A percentile compares a stretch with the other conserved stretches of the same genome.
These are phyloP conservation scores for Paramuricea clavata DNA, from an alignment of 92 coral and sea anemone species.

Conservation along the genomic window DNA sequence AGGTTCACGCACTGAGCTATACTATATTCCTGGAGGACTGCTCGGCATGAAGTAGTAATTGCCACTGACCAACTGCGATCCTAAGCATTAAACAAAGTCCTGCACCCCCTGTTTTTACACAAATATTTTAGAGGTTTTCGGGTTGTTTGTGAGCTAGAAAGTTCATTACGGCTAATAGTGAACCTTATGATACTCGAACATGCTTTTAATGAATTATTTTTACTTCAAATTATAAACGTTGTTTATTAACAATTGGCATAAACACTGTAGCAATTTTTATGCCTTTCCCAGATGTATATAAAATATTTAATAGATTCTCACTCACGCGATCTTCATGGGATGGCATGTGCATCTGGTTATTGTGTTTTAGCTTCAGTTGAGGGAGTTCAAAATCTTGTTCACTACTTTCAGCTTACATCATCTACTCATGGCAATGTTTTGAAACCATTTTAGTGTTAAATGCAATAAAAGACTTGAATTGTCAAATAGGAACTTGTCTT, in stretches of 20 bases:
- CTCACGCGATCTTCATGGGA: constrained; percentile 10
- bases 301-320: too few relatives aligned
- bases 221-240: constrained; percentile 8
- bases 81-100: too few relatives aligned
- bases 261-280: constrained; percentile 38
- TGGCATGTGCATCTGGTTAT: constrained; percentile 25
- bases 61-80: too few relatives aligned
- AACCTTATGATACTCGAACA: constrained; percentile 28
- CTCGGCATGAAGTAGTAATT: too few relatives aligned
- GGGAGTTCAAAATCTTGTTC: constrained; percentile 38
- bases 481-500: neutral
- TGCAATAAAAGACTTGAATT: constrained; percentile 18
- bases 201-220: constrained; percentile 40
- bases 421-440: neutral
- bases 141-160: too few relatives aligned
- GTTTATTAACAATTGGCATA: constrained; percentile 12
- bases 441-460: constrained; percentile 39
- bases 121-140: too few relatives aligned
- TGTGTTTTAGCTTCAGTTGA: constrained; percentile 39
- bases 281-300: too few relatives aligned
- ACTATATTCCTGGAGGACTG: too few relatives aligned
- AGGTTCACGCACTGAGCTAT: too few relatives aligned
- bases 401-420: neutral
- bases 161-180: constrained; percentile 16
- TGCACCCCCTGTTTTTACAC: too few relatives aligned